A percentile compares a stretch with the other conserved stretches of the same genome.
phyloP scores from a whole-genome alignment of 2,113 vertebrate genomes.

The Fregetta grallaria region DNA sequence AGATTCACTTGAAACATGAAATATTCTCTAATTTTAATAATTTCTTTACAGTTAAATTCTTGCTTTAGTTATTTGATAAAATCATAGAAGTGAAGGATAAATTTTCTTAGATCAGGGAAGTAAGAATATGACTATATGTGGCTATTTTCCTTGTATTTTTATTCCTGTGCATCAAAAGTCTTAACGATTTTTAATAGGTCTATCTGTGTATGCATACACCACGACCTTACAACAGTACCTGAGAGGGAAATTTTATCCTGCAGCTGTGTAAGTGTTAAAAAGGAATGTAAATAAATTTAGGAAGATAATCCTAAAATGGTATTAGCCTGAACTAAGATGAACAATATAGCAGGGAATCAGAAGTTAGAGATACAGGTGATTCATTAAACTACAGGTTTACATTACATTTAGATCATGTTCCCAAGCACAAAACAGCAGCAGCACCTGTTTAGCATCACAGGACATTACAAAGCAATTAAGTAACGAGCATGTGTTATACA shows the following conservation, averaged over 20 bases:
- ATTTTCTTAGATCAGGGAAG: not conserved
- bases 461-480: not conserved
- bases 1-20: not conserved
- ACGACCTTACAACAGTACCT: not conserved
- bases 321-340: not conserved
- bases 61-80: not conserved
- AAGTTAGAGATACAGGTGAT: not conserved
- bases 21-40: not conserved
- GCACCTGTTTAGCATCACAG: constrained; percentile 17
- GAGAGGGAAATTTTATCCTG: not conserved
- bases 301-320: not conserved
- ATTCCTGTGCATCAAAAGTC: not conserved
- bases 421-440: not conserved
- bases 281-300: not conserved
- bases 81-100: not conserved
- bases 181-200: not conserved
- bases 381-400: not conserved
- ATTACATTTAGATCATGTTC: not conserved
- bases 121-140: not conserved
- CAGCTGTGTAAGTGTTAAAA: not conserved
- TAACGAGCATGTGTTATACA: constrained; percentile 30
- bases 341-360: not conserved
- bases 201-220: not conserved
- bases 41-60: not conserved
- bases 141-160: not conserved